Percentiles rank a stretch among this genome's conserved stretches.
Conservation (phyloP, 2,888 invertebrate species). For the Amphimallon solstitiale region DNA sequence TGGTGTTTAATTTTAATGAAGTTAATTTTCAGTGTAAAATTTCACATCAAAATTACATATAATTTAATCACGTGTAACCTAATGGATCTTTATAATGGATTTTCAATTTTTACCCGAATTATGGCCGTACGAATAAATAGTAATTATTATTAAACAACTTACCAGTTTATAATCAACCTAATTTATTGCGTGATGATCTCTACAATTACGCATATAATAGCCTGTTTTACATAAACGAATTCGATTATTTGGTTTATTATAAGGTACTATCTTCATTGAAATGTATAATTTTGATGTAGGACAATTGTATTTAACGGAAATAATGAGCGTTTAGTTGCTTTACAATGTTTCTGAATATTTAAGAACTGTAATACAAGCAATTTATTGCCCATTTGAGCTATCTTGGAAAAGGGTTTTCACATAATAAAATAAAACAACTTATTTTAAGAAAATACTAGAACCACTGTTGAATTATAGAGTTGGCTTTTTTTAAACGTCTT, state of each 20-base stretch:
- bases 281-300: conserved; percentile 3
- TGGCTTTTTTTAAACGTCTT: no score
- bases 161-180: conserved; percentile 4
- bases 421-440: no score
- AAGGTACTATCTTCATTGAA: background rate
- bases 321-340: background rate
- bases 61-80: background rate
- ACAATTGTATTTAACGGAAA: background rate
- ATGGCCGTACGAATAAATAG: background rate
- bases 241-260: conserved; percentile 5
- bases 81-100: conserved; percentile 7
- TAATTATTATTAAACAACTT: background rate
- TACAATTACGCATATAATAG: conserved; percentile 23
- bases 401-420: no score
- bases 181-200: conserved; percentile 24
- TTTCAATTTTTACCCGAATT: conserved; percentile 9
- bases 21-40: background rate
- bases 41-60: conserved; percentile 8
- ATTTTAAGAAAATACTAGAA: no score
- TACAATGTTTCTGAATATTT: no score
- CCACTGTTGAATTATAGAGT: no score
- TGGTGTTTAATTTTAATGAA: background rate
- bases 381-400: no score
- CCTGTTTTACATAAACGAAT: conserved; percentile 20
- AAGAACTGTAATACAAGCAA: no score